These are phyloP conservation scores for Metacarcinus magister DNA, from an alignment of 2,888 invertebrate species.

Conservation along the genomic window DNA sequence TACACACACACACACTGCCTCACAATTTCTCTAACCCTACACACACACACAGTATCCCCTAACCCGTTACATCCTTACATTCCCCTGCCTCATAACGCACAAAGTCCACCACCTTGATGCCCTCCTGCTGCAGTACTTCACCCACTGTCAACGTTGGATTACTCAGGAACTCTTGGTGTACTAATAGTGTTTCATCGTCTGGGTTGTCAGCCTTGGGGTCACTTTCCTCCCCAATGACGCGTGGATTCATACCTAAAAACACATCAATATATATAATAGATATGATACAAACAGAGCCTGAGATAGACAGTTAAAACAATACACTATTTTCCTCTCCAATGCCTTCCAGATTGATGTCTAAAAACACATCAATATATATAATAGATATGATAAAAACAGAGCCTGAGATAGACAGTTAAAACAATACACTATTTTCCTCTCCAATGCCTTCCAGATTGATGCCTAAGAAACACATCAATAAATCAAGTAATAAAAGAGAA, in stretches of 20 bases:
- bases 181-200: slow-evolving; percentile 70
- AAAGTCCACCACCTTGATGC: slow-evolving; percentile 74
- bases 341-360: slow-evolving; percentile 77
- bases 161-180: slow-evolving; percentile 73
- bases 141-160: slow-evolving; percentile 65
- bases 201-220: slow-evolving; percentile 72
- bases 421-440: not conserved
- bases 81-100: slow-evolving; percentile 83
- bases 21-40: not conserved
- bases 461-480: slow-evolving; percentile 57
- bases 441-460: slow-evolving; percentile 76
- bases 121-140: slow-evolving; percentile 75
- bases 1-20: not conserved
- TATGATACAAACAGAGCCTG: too few species aligned
- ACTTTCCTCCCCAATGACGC: slow-evolving; percentile 57
- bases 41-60: not conserved
- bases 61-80: slow-evolving; percentile 83
- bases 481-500: too few species aligned
- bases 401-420: too few species aligned
- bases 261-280: not conserved
- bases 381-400: too few species aligned
- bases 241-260: slow-evolving; percentile 77
- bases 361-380: not conserved
- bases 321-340: slow-evolving; percentile 60
- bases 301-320: too few species aligned